Percentiles rank a stretch among this genome's conserved stretches.
phyloP scores from a whole-genome alignment of 1,140 invertebrate species.

The Ladona fulva region DNA sequence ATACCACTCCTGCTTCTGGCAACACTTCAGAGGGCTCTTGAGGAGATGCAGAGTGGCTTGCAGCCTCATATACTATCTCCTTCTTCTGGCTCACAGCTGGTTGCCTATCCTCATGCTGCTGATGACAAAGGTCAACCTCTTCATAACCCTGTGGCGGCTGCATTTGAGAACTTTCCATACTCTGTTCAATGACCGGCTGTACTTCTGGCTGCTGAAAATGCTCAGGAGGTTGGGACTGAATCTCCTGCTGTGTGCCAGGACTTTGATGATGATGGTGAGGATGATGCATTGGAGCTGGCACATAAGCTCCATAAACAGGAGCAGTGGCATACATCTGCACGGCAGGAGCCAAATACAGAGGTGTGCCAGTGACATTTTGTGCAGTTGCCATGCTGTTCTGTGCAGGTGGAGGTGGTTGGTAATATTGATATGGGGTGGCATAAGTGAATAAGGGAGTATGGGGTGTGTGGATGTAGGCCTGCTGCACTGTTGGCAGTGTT shows the following conservation, averaged over 20 bases:
- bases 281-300: background rate
- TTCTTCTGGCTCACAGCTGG: background rate
- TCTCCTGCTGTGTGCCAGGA: background rate
- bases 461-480: background rate
- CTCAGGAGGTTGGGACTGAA: background rate
- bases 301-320: background rate
- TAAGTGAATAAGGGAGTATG: background rate
- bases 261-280: background rate
- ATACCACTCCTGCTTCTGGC: background rate
- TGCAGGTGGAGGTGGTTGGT: background rate
- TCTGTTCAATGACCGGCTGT: background rate
- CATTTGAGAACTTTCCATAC: background rate
- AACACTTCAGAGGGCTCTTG: background rate
- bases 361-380: background rate
- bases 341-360: background rate
- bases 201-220: background rate
- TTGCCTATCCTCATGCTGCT: background rate
- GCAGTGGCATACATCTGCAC: background rate
- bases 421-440: background rate
- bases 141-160: background rate
- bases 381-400: background rate
- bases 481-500: background rate
- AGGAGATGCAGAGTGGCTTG: background rate
- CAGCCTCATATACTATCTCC: background rate
- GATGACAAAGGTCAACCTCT: background rate